Evolutionary conservation across 2,113 vertebrate species (phyloP), one percentile per base, ranked within the genome.

Genomic region (Vulpes ferrilata): DNA sequence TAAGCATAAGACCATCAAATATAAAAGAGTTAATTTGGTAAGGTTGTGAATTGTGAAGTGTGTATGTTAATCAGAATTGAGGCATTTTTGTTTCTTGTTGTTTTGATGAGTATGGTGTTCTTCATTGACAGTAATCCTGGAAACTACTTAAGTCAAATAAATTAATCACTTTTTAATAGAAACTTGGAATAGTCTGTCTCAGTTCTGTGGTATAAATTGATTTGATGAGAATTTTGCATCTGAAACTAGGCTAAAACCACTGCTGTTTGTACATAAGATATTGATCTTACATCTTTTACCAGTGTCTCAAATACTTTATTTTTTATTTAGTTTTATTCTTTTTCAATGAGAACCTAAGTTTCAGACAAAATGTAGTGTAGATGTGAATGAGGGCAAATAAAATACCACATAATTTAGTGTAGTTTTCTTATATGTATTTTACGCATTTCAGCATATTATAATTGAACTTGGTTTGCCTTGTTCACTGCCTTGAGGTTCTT

Each of bases 161-260:
- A 64, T 38, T 59, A 11, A 88, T 96, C 38, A 10, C 7, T 76
- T 90, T 69, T 27, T 65, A 78, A 15, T 81, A 59, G 32, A 93
- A 84, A 80, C 2, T 55, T 84, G 30, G 13, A 3, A 23, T 51
- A 78, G 19, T 92, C 1, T 83, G 7, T 53, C 12, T 79, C 5
- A 15, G 16, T 96, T 91, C 43, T 88, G 92, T 83, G 38, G 69
- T 67, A 30, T 64, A 83, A 84, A 53, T 81, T 69, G n/a, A 78
- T 65, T 62, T 62, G 38, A 73, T 73, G 92, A 51, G 30, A 88
- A 65, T 95, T 79, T 73, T 81, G 3, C 23, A 65, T 88, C 10
- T 35, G 11, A 93, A 84, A 85, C 67, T 80, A 65, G 85, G 25
- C 5, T 90, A 53, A 84, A 89, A 51, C 35, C 23, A 76, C 10